Evolutionary conservation across 1,140 invertebrate genomes (phyloP).

Genomic region (Musca domestica): DNA sequence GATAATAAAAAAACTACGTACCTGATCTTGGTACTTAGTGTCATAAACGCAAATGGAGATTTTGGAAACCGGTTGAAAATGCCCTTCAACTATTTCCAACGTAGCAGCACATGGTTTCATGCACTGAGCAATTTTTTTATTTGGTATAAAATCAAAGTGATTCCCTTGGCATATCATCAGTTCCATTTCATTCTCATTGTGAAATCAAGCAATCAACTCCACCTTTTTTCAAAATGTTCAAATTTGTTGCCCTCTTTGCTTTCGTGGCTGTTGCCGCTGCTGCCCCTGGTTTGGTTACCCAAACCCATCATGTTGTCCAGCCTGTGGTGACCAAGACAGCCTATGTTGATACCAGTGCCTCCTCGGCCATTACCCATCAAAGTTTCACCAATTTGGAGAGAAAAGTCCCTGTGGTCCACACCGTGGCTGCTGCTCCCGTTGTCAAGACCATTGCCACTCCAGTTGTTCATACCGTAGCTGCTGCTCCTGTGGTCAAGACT

Average conservation of each 20-base stretch:
- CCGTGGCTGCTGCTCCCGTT: conserved; percentile 31
- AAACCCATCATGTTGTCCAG: conserved; percentile 38
- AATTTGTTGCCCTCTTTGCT: conserved; percentile 42
- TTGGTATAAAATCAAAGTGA: not conserved
- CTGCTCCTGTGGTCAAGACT: conserved; percentile 27
- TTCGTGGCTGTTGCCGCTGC: conserved; percentile 44
- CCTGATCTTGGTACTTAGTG: too few relatives aligned
- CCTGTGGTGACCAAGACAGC: conserved; percentile 39
- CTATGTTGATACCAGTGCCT: conserved; percentile 42
- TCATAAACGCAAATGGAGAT: too few relatives aligned
- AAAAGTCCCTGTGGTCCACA: conserved; percentile 37
- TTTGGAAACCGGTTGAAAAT: too few relatives aligned
- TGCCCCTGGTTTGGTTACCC: conserved; percentile 38
- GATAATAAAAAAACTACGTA: too few relatives aligned
- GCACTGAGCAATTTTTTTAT: too few relatives aligned
- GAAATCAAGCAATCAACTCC: not conserved
- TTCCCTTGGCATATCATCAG: not conserved
- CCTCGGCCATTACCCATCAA: conserved; percentile 56
- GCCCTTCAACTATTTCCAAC: too few relatives aligned
- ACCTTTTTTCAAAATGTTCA: conserved; percentile 1
- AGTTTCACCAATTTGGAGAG: conserved; percentile 50
- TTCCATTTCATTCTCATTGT: not conserved
- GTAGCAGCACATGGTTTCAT: too few relatives aligned
- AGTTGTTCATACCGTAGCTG: conserved; percentile 26
- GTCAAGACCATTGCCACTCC: conserved; percentile 34